phyloP scores from a whole-genome alignment of 2,113 vertebrate species.

The Apistogramma diplotaenia region DNA sequence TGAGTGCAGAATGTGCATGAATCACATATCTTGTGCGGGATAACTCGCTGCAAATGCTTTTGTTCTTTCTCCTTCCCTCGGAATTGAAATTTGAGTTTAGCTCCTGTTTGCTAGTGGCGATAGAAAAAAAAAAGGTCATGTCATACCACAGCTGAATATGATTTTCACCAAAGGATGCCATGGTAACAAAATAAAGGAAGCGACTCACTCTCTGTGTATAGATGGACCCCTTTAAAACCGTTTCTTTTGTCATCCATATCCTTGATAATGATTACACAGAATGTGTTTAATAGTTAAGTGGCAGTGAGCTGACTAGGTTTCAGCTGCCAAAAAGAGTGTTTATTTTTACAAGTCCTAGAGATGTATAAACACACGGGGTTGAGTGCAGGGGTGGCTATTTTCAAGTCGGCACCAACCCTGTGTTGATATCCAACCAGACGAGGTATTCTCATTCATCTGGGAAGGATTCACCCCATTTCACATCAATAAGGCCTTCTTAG shows the following conservation, averaged over 20 bases:
- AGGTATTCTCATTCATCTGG: slow-evolving; percentile 64
- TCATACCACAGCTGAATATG: neutral
- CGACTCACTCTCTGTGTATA: neutral
- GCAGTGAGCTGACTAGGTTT: slow-evolving; percentile 5
- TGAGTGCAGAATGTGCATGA: slow-evolving; percentile 21
- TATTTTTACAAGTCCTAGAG: slow-evolving; percentile 66
- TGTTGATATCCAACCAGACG: slow-evolving; percentile 46
- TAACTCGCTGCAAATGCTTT: neutral
- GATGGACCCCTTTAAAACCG: slow-evolving; percentile 5
- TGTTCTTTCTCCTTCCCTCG: neutral
- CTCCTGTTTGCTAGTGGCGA: neutral
- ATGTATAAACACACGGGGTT: slow-evolving; percentile 61
- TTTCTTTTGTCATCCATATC: slow-evolving; percentile 36
- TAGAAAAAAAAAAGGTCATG: neutral
- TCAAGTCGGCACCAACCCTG: slow-evolving; percentile 24
- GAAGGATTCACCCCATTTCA: slow-evolving; percentile 69
- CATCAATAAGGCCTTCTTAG: slow-evolving; percentile 63
- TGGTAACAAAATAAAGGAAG: neutral
- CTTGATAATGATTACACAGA: slow-evolving; percentile 19
- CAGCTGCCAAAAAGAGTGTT: slow-evolving; percentile 64
- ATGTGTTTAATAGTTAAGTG: slow-evolving; percentile 42
- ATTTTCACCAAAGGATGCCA: neutral
- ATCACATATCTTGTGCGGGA: slow-evolving; percentile 22
- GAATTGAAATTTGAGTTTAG: neutral
- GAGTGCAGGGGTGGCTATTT: slow-evolving; percentile 46